phyloP scores from a whole-genome alignment of 2,888 invertebrate species.

The Thereva nobilitata region DNA sequence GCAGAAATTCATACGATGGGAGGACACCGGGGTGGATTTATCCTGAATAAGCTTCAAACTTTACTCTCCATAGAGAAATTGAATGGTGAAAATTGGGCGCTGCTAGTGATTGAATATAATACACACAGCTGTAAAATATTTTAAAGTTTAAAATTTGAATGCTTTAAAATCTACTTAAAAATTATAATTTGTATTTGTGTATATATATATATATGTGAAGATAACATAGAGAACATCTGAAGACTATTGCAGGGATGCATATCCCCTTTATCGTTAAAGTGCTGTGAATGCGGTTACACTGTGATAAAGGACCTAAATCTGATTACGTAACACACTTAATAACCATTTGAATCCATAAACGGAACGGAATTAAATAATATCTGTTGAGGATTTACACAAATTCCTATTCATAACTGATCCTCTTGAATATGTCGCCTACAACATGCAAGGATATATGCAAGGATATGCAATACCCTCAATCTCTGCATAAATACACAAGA shows the following conservation, averaged over 20 bases:
- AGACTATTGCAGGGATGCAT: no score
- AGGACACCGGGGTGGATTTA: background rate
- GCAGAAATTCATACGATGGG: slow-evolving; percentile 32
- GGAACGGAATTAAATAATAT: slow-evolving; percentile 29
- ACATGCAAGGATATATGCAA: slow-evolving; percentile 24
- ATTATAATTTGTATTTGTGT: no score
- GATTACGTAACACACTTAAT: slow-evolving; percentile 22
- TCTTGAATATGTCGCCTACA: slow-evolving; percentile 19
- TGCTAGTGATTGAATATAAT: no score
- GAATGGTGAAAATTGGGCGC: slow-evolving; percentile 1
- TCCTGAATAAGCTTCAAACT: background rate
- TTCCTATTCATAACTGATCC: slow-evolving; percentile 27
- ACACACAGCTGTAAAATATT: no score
- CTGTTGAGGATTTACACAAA: slow-evolving; percentile 25
- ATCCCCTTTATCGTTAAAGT: no score
- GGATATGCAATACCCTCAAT: slow-evolving; percentile 16
- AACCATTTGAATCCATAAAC: slow-evolving; percentile 1
- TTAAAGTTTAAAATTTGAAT: no score
- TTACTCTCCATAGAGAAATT: background rate
- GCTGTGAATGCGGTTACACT: no score
- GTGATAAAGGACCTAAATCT: background rate
- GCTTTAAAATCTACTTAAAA: no score
- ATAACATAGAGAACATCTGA: no score
- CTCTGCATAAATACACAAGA: background rate
- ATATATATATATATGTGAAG: no score